phyloP scores from a whole-genome alignment of 2,888 invertebrate genomes.

The Lissocephala sabroskyi region DNA sequence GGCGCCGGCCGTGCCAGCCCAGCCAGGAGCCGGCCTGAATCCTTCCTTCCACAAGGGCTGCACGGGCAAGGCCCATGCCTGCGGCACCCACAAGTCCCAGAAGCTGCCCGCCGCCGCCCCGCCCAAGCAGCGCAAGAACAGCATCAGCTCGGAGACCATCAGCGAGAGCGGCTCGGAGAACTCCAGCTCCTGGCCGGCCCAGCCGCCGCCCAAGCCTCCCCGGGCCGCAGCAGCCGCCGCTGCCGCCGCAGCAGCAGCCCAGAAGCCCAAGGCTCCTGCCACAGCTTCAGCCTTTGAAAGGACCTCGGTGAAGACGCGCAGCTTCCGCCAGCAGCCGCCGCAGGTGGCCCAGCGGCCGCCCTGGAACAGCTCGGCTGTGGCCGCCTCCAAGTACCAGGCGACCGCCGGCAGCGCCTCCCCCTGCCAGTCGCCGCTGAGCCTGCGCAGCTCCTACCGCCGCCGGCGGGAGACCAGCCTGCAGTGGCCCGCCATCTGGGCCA shows the following conservation, averaged over 20 bases:
- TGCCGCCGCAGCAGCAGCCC: conserved; percentile 22
- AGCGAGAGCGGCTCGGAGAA: conserved; percentile 72
- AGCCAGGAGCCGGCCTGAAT: conserved; percentile 67
- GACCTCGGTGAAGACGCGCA: background rate
- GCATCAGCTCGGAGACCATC: conserved; percentile 71
- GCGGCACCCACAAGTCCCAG: conserved; percentile 74
- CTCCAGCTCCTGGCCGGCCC: conserved; percentile 53
- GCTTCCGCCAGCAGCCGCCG: conserved; percentile 26
- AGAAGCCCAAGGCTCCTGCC: background rate
- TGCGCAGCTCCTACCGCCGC: conserved; percentile 67
- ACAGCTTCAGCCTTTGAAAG: background rate
- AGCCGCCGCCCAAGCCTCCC: conserved; percentile 21
- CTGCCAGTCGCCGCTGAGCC: conserved; percentile 31
- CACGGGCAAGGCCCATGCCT: conserved; percentile 84
- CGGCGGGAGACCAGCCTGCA: conserved; percentile 65
- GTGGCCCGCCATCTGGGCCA: conserved; percentile 69
- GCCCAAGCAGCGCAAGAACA: conserved; percentile 66
- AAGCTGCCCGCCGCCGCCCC: conserved; percentile 12
- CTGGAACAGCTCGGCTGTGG: conserved; percentile 60
- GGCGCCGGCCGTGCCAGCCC: conserved; percentile 62
- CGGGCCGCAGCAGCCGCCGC: conserved; percentile 30
- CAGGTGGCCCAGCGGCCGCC: conserved; percentile 43
- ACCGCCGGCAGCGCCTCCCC: conserved; percentile 31
- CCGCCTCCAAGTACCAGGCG: conserved; percentile 46
- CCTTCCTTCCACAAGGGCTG: conserved; percentile 79